These are phyloP conservation scores for Tetraneura akinire DNA, from an alignment of 1,140 invertebrate species.

Conservation along the genomic window DNA sequence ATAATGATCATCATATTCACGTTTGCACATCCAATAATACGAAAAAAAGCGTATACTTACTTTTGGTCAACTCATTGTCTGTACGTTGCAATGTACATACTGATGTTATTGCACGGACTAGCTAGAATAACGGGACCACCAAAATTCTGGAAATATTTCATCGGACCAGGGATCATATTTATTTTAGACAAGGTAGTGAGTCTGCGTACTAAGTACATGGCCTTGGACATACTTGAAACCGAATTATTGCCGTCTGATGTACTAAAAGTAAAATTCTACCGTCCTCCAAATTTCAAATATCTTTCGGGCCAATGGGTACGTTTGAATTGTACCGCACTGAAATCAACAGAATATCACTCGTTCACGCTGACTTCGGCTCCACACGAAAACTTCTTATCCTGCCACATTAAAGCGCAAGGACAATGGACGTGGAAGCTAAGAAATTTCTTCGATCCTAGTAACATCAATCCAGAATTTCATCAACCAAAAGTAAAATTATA, in stretches of 20 bases:
- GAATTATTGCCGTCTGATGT: conserved; percentile 94
- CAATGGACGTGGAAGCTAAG: conserved; percentile 99
- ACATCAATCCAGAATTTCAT: conserved; percentile 82
- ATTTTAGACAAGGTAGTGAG: conserved; percentile 91
- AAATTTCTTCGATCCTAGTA: conserved; percentile 94
- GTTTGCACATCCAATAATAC: conserved; percentile 92
- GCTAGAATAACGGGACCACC: conserved; percentile 89
- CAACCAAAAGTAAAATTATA: conserved; percentile 79
- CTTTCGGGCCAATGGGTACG: conserved; percentile 87
- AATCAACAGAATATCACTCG: conserved; percentile 93
- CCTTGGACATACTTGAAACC: conserved; percentile 92
- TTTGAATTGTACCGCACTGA: conserved; percentile 88
- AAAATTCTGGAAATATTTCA: conserved; percentile 94
- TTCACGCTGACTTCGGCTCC: conserved; percentile 98
- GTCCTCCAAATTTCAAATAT: conserved; percentile 96
- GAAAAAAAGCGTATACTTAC: conserved; percentile 92
- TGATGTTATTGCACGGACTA: conserved; percentile 92
- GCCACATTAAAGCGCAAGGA: conserved; percentile 97
- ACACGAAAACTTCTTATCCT: conserved; percentile 94
- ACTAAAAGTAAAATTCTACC: conserved; percentile 88
- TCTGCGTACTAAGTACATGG: conserved; percentile 87
- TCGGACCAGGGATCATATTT: conserved; percentile 88
- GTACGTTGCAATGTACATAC: conserved; percentile 85
- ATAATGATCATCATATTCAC: conserved; percentile 96
- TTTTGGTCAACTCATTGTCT: conserved; percentile 98